A percentile compares a stretch with the other conserved stretches of the same genome.
phyloP scores from a whole-genome alignment of 2,113 vertebrate species.

The Dendrocopos noguchii region DNA sequence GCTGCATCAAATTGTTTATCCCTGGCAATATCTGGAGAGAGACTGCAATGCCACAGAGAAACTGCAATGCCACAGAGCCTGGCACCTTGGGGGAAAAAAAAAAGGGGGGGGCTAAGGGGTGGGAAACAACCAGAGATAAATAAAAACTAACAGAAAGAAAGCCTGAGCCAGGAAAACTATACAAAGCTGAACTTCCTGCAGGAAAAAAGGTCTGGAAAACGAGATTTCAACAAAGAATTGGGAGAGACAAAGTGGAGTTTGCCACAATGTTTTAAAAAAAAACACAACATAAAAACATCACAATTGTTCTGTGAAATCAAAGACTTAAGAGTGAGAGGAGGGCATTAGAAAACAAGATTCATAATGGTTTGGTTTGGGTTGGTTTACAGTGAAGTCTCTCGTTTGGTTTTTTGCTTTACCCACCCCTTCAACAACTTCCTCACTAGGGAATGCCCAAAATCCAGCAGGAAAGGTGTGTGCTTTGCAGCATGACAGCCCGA shows the following conservation, averaged over 20 bases:
- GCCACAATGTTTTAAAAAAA: not conserved
- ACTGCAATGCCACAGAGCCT: not conserved
- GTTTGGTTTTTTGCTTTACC: not conserved
- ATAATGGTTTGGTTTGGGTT: not conserved
- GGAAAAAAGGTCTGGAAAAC: not conserved
- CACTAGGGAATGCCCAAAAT: accelerated
- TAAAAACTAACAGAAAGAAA: not conserved
- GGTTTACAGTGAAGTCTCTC: not conserved
- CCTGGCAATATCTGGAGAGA: not conserved
- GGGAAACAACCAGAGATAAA: not conserved
- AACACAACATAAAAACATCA: too few species aligned
- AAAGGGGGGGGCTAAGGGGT: too few species aligned
- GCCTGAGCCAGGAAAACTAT: not conserved
- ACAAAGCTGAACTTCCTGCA: not conserved
- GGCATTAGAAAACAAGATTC: not conserved
- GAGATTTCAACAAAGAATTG: not conserved
- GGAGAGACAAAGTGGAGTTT: not conserved
- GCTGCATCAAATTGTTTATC: not conserved
- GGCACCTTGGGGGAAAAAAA: not conserved
- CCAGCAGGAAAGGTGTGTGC: not conserved
- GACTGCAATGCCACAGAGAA: not conserved
- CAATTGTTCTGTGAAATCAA: not conserved
- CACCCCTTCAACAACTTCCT: not conserved
- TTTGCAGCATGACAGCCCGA: not conserved
- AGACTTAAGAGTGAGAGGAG: not conserved